These are phyloP conservation scores for Sinocyclocheilus grahami DNA, from an alignment of 2,113 vertebrate genomes.

Conservation along the genomic window DNA sequence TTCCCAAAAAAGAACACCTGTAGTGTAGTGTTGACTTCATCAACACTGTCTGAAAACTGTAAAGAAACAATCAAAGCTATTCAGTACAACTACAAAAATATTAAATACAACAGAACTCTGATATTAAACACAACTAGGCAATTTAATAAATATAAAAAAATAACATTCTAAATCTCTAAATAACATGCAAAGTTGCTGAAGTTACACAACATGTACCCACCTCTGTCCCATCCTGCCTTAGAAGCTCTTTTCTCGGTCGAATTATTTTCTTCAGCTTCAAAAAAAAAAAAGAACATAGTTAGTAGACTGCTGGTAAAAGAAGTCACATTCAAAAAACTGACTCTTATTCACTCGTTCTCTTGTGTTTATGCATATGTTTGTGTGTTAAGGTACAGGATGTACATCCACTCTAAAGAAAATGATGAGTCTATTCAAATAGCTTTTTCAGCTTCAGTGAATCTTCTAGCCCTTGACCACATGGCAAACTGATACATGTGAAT, in stretches of 20 bases:
- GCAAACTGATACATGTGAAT: neutral
- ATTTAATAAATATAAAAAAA: neutral
- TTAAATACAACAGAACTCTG: neutral
- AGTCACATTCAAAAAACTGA: neutral
- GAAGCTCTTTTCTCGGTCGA: slow-evolving; percentile 80
- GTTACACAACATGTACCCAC: slow-evolving; percentile 57
- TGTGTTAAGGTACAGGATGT: neutral
- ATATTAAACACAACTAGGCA: neutral
- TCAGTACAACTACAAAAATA: neutral
- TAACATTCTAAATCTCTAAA: neutral
- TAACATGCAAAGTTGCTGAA: neutral
- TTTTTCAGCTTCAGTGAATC: neutral
- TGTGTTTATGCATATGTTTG: neutral
- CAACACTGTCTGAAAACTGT: neutral
- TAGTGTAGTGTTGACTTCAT: slow-evolving; percentile 82
- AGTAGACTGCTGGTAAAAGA: neutral
- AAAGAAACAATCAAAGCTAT: neutral
- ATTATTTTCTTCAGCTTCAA: slow-evolving; percentile 92
- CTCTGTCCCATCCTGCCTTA: slow-evolving; percentile 57
- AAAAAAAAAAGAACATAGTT: slow-evolving; percentile 23
- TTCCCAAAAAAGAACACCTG: slow-evolving; percentile 91
- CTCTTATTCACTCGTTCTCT: neutral
- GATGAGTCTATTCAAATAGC: neutral
- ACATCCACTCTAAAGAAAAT: neutral
- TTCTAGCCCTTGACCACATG: neutral